phyloP scores from a whole-genome alignment of 2,888 invertebrate species.

The Chymomyza amoena region DNA sequence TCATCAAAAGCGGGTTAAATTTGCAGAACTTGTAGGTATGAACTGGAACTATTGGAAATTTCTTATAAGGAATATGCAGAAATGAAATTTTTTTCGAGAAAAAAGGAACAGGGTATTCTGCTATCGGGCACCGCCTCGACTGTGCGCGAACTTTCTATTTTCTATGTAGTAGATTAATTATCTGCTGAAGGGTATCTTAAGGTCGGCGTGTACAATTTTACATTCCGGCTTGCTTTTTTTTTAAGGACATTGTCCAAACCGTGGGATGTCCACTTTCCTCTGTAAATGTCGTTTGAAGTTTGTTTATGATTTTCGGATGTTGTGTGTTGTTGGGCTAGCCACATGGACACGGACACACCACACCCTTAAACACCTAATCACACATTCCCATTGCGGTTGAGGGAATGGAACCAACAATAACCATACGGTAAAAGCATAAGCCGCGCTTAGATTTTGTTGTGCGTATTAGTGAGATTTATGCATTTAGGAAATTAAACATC shows the following conservation, averaged over 20 bases:
- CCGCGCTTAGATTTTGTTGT: conserved; percentile 62
- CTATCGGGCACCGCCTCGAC: too few relatives aligned
- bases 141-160: too few relatives aligned
- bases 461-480: conserved; percentile 75
- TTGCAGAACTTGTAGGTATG: too few relatives aligned
- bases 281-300: conserved; percentile 71
- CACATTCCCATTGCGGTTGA: neutral
- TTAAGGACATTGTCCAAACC: neutral
- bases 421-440: conserved; percentile 35
- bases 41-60: too few relatives aligned
- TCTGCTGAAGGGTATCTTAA: conserved; percentile 10
- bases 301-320: conserved; percentile 77
- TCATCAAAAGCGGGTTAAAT: too few relatives aligned
- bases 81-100: too few relatives aligned
- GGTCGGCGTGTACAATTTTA: too few relatives aligned
- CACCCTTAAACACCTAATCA: conserved; percentile 11
- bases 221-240: neutral
- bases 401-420: neutral
- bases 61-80: too few relatives aligned
- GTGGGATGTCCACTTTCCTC: conserved; percentile 22
- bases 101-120: too few relatives aligned
- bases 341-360: conserved; percentile 5
- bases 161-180: too few relatives aligned
- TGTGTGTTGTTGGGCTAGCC: conserved; percentile 25
- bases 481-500: conserved; percentile 78